Evolutionary conservation across 2,113 vertebrate species (phyloP), one percentile per base, ranked within the genome.

Genomic region (Mola mola): DNA sequence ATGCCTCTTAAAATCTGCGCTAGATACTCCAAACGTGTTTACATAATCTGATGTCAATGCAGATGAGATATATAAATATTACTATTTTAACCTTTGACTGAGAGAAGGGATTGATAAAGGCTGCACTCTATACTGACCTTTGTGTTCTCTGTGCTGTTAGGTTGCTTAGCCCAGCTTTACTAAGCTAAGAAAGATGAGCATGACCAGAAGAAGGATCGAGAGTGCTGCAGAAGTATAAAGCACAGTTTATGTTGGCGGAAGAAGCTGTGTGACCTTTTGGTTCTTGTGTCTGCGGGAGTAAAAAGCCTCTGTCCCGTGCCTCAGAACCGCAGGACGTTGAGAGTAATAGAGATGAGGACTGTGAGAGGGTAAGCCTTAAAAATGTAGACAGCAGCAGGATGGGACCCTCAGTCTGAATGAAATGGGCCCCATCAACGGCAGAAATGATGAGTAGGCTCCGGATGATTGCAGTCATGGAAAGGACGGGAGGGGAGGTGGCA

Each of bases 381-480:
- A 41, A 42, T 41, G 4, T 22, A 60, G 56, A 59, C 24, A 11
- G 57, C 17, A 59, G 13, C 19, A 51, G 36, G 38, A 21, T 20
- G 21, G 46, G 37, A 53, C 51, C 48, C 63, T 53, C 46, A 42
- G 7, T 63, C 41, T 65, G 43, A 34, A 38, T 46, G 40, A 50
- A 33, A 56, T 38, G 43, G 6, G 33, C 38, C 50, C 38, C 8
- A 38, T 43, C 50, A 43, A 20, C 12, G 8, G 42, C 56, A 43
- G 71, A 42, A 69, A 67, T 64, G 37, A 84, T 51, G 53, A 67
- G 61, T 8, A 41, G 61, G 42, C 61, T 57, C 2, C 0, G 58
- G 65, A 57, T 60, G 76, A 69, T 64, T 81, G 65, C 70, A 58
- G 65, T 60, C 20, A 4, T 37, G 42, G 29, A 41, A 59, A 42